Evolutionary conservation across 2,888 invertebrate genomes (phyloP).

Genomic region (Acleris cristana): DNA sequence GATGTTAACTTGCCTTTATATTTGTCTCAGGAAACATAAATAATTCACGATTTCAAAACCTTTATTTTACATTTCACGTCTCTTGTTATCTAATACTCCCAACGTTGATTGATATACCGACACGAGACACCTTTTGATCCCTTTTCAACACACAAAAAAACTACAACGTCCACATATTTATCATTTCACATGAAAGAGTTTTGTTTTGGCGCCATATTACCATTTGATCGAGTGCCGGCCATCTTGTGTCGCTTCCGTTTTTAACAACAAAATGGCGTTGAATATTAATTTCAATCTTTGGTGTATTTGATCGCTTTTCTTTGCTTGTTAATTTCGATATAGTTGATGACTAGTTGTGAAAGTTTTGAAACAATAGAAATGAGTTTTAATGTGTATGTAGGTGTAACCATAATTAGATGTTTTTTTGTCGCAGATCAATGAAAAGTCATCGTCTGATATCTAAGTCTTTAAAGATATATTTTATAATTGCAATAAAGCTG

Average conservation of each 20-base stretch:
- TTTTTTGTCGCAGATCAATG: too few species aligned
- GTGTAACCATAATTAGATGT: too few species aligned
- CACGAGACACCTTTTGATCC: slow-evolving; percentile 49
- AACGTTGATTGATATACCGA: slow-evolving; percentile 55
- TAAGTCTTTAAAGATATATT: not conserved
- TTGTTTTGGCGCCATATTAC: slow-evolving; percentile 62
- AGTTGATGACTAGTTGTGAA: not conserved
- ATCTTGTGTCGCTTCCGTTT: slow-evolving; percentile 57
- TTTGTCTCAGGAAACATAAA: not conserved
- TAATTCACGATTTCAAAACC: slow-evolving; percentile 9
- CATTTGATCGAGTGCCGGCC: slow-evolving; percentile 61
- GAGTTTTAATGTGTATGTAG: too few species aligned
- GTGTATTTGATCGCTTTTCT: slow-evolving; percentile 24
- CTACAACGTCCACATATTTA: slow-evolving; percentile 57
- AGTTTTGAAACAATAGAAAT: too few species aligned
- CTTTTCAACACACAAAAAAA: slow-evolving; percentile 57
- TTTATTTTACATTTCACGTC: slow-evolving; percentile 5
- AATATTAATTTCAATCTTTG: slow-evolving; percentile 22
- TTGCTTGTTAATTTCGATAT: slow-evolving; percentile 3
- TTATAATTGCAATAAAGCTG: slow-evolving; percentile 9
- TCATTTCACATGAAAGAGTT: slow-evolving; percentile 72
- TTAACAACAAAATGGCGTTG: slow-evolving; percentile 45
- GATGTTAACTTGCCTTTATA: not conserved
- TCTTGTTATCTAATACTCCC: slow-evolving; percentile 17
- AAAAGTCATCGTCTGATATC: too few species aligned